These are phyloP conservation scores for Anser brachyrhynchus DNA, from an alignment of 2,113 vertebrate genomes.

Conservation along the genomic window DNA sequence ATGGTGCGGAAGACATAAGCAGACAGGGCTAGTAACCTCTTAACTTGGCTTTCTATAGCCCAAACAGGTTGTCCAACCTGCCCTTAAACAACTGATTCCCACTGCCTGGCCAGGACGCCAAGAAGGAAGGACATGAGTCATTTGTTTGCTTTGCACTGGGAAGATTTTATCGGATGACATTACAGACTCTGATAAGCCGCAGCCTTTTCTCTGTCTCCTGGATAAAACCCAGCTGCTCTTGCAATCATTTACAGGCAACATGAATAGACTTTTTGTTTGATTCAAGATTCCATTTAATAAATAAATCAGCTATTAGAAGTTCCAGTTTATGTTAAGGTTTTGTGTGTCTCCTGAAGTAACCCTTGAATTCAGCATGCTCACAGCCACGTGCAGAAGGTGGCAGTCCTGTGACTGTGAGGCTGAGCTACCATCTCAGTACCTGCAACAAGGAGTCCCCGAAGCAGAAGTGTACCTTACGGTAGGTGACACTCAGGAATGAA, in stretches of 20 bases:
- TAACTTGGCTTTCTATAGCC: not conserved
- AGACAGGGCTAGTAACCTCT: not conserved
- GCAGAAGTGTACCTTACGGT: not conserved
- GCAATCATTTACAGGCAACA: conserved; percentile 70
- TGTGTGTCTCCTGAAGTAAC: conserved; percentile 32
- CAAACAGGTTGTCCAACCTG: conserved; percentile 41
- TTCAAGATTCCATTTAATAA: conserved; percentile 60
- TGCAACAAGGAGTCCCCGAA: not conserved
- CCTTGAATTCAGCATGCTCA: not conserved
- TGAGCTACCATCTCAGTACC: not conserved
- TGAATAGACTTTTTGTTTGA: conserved; percentile 69
- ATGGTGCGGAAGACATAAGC: not conserved
- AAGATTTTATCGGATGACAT: conserved; percentile 72
- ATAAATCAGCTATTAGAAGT: conserved; percentile 68
- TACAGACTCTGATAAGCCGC: conserved; percentile 57
- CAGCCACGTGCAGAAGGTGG: not conserved
- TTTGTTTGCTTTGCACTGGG: conserved; percentile 48
- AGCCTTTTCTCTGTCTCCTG: conserved; percentile 60
- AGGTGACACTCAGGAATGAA: not conserved
- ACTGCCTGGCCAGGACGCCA: not conserved
- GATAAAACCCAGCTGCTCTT: conserved; percentile 59
- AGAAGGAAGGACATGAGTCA: conserved; percentile 67
- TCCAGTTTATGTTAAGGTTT: conserved; percentile 50
- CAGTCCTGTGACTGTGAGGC: not conserved
- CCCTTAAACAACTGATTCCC: conserved; percentile 45